phyloP scores from a whole-genome alignment of 2,113 vertebrate species.

The Sclerurus mexicanus region DNA sequence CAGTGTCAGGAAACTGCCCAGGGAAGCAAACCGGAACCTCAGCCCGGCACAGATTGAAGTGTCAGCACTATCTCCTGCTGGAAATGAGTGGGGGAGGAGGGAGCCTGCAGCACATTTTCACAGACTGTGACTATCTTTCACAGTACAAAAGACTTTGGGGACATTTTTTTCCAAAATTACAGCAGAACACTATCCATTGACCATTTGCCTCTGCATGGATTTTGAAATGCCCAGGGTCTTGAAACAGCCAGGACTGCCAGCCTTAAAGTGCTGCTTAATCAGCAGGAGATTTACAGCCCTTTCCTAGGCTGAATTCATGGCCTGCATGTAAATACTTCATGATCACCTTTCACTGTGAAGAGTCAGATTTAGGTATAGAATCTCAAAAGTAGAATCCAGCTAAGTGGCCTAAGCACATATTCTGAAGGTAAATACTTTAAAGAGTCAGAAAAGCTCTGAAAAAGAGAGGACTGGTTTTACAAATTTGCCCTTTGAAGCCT shows the following conservation, averaged over 20 bases:
- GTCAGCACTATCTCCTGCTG: constrained; percentile 59
- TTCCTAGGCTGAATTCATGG: not conserved
- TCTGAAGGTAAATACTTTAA: not conserved
- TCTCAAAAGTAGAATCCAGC: not conserved
- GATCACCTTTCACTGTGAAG: not conserved
- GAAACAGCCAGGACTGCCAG: not conserved
- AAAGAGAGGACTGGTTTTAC: not conserved
- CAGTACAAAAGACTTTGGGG: not conserved
- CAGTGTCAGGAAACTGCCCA: constrained; percentile 67
- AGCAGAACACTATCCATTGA: not conserved
- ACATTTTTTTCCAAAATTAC: constrained; percentile 47
- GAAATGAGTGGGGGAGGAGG: constrained; percentile 21
- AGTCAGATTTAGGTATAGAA: not conserved
- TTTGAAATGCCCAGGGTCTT: not conserved
- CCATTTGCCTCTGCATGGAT: not conserved
- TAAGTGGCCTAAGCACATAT: not conserved
- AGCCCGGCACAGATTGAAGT: constrained; percentile 9
- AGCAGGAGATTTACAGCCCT: not conserved
- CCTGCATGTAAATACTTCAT: not conserved
- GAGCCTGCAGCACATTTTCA: not conserved
- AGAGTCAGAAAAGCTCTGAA: not conserved
- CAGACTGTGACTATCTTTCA: constrained; percentile 29
- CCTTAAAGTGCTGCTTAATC: not conserved
- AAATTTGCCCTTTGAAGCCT: not conserved
- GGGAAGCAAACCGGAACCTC: constrained; percentile 67